Evolutionary conservation across 2,797 vertebrate genomes (phyloP), one percentile per base, ranked within the genome.

Genomic region (Xiphophorus birchmanni): DNA sequence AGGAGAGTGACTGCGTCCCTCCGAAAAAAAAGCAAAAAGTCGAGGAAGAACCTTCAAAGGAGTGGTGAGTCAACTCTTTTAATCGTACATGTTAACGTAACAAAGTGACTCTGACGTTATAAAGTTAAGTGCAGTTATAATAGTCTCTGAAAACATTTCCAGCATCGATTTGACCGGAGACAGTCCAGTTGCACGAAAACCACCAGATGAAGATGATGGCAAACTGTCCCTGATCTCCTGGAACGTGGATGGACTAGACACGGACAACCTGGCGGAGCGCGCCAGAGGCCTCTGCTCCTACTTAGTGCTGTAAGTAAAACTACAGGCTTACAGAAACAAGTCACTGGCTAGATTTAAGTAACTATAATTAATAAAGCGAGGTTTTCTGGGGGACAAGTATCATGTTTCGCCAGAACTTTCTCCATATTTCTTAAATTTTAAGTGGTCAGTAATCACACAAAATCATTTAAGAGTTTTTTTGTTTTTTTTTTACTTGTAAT

Each of bases 191-290:
- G 77, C 94, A 4, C 32, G 4, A 6, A 80, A 89, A 83, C 37
- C 80, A 1, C 42, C 87, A 67, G 92, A 88, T n/a, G 93, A 95
- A 72, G 96, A 97, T 5, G 95, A 95, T 13, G 85, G 93, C 56
- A 95, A 91, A 60, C 95, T 99, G 81, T 97, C 97, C 0, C 77
- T 99, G 76, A 94, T 99, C 81, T 96, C 97, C 69, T 99, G 99
- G 99, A 99, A 99, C 12, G 94, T 99, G 56, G 98, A 98, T 73
- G 99, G 98, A 40, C 93, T 99, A 74, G 97, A 99, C 84, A 79
- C 86, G 4, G 93, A 93, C 85, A 97, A 95, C 86, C 83, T 97
- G 13, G 87, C 45, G 11, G 98, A 99, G 81, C 96, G 99, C 3
- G 96, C 97, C 75, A 94, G 92, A 86, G 97, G 96, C 76, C 87